Evolutionary conservation across 2,113 vertebrate genomes (phyloP), one percentile per base, ranked within the genome.

Genomic region (Falcunculus frontatus): DNA sequence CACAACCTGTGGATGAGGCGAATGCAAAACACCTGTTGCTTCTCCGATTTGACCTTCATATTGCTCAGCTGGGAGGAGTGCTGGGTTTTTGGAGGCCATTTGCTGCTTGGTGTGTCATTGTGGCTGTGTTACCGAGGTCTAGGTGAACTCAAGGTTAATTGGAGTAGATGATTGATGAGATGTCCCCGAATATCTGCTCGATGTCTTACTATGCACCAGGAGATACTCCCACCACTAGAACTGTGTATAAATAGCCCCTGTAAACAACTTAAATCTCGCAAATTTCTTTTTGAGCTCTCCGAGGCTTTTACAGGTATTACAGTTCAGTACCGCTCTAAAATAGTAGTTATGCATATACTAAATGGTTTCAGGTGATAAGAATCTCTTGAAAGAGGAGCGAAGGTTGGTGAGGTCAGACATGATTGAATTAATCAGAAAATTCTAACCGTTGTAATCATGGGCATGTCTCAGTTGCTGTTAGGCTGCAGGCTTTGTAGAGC

Each of bases 141-240:
- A 70, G 84, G 95, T 93, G 82, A 93, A 23, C 30, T 88, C 90
- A 93, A 94, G 93, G 93, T 94, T 94, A 88, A 5, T 10, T 64
- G 41, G 9, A 49, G 69, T 41, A 52, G 47, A n/a, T 87, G 65
- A 75, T 84, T 91, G 22, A 53, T 53, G 29, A 76, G 73, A 10
- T 49, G 77, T 13, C 62, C 47, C 21, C 29, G 49, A 75, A 17
- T 53, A 30, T 59, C 44, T 72, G 27, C 23, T 79, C 0, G 2
- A 0, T 56, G 35, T 49, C 1, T 0, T 19, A 35, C 39, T 13
- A 0, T 21, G 19, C 8, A 3, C 10, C n/a, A 16, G 32, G 12
- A 57, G 23, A 26, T 39, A 5, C 4, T 60, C 33, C 6, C 5
- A 72, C 18, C 20, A 1, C 72, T 60, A 29, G 17, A 53, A 30